Evolutionary conservation across 2,797 vertebrate species (phyloP).

Genomic region (Bucorvus abyssinicus): DNA sequence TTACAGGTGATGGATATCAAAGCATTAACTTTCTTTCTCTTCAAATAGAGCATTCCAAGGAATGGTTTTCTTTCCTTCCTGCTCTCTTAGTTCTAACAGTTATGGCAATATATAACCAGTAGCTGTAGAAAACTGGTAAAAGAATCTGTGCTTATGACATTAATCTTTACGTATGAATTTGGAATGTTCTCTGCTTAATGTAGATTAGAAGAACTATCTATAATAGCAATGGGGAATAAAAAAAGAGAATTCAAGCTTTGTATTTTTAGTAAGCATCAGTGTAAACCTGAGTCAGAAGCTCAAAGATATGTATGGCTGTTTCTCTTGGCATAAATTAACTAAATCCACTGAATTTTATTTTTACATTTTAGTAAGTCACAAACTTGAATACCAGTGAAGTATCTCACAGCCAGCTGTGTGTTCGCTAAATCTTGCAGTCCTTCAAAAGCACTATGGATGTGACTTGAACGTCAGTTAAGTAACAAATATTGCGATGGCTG

Average conservation of each 20-base stretch:
- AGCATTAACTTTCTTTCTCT: slow-evolving; percentile 55
- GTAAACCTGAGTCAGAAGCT: background rate
- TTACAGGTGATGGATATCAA: slow-evolving; percentile 25
- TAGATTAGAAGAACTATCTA: slow-evolving; percentile 48
- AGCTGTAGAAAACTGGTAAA: slow-evolving; percentile 30
- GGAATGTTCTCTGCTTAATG: slow-evolving; percentile 64
- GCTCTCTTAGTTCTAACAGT: slow-evolving; percentile 65
- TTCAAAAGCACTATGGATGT: background rate
- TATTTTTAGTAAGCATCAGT: background rate
- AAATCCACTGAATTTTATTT: background rate
- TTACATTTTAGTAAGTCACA: background rate
- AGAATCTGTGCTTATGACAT: slow-evolving; percentile 52
- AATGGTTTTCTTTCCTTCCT: slow-evolving; percentile 47
- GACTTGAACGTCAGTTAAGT: background rate
- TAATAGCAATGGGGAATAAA: slow-evolving; percentile 50
- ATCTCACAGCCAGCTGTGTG: background rate
- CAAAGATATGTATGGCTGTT: background rate
- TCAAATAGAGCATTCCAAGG: slow-evolving; percentile 47
- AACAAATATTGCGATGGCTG: background rate
- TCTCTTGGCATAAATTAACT: background rate
- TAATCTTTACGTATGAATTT: slow-evolving; percentile 57
- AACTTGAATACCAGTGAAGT: background rate
- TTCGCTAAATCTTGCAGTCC: background rate
- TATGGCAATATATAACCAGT: slow-evolving; percentile 42
- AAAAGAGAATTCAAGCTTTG: slow-evolving; percentile 69